These are phyloP conservation scores for Steinernema hermaphroditum DNA, from an alignment of 2,888 invertebrate genomes.

Conservation along the genomic window DNA sequence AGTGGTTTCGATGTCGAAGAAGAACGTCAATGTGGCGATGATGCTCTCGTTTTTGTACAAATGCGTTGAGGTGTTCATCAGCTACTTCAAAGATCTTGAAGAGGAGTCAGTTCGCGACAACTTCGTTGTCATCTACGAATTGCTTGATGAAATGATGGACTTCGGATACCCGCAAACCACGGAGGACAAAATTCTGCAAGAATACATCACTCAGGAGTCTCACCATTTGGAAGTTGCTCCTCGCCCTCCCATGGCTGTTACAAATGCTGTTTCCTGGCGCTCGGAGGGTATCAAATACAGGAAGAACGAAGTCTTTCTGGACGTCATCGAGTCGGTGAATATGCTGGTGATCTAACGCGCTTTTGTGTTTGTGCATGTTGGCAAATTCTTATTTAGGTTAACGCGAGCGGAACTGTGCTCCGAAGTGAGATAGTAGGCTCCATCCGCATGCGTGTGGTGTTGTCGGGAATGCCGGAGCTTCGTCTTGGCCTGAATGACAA, in stretches of 20 bases:
- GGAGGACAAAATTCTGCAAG: constrained; percentile 62
- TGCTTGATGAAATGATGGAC: constrained; percentile 92
- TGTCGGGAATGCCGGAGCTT: constrained; percentile 97
- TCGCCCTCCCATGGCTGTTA: constrained; percentile 94
- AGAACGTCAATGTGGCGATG: constrained; percentile 92
- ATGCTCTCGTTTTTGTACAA: constrained; percentile 88
- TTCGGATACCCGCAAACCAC: constrained; percentile 78
- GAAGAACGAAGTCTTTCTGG: constrained; percentile 97
- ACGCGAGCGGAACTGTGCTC: constrained; percentile 92
- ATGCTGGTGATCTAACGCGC: constrained; percentile 74
- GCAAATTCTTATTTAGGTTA: constrained; percentile 72
- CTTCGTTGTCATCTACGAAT: constrained; percentile 95
- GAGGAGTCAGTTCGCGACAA: constrained; percentile 98
- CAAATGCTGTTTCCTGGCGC: constrained; percentile 98
- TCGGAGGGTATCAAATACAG: constrained; percentile 97
- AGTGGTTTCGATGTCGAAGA: constrained; percentile 73
- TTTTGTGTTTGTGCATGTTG: background rate
- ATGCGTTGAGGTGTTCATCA: constrained; percentile 74
- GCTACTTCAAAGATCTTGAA: constrained; percentile 84
- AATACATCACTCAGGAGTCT: constrained; percentile 93
- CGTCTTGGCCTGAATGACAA: constrained; percentile 95
- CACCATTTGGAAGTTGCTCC: constrained; percentile 93
- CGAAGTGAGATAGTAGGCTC: constrained; percentile 97
- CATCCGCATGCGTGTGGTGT: constrained; percentile 96
- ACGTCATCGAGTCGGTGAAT: constrained; percentile 97